phyloP scores from a whole-genome alignment of 2,888 invertebrate species.

The Dynastes tityus region DNA sequence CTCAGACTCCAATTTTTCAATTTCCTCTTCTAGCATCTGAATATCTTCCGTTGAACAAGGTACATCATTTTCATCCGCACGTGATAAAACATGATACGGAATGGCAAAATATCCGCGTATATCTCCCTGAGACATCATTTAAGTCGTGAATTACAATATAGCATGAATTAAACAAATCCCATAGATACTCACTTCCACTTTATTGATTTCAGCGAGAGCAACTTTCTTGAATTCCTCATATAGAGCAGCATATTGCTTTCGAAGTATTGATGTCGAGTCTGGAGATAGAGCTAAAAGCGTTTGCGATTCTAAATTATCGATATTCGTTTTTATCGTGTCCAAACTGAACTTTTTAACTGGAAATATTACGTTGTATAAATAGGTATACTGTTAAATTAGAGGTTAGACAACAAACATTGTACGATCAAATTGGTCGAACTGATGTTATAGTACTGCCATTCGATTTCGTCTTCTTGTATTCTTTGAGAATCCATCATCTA shows the following conservation, averaged over 20 bases:
- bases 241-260: too few species aligned
- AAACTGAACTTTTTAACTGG: slow-evolving; percentile 19
- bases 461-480: slow-evolving; percentile 30
- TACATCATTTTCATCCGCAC: background rate
- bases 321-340: background rate
- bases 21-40: slow-evolving; percentile 21
- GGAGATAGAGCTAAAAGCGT: too few species aligned
- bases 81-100: slow-evolving; percentile 35
- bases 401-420: background rate
- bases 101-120: slow-evolving; percentile 16
- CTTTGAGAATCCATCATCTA: background rate
- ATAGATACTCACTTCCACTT: slow-evolving; percentile 2
- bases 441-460: slow-evolving; percentile 37
- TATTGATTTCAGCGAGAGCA: background rate
- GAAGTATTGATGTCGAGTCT: too few species aligned
- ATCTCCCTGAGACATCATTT: background rate
- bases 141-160: background rate
- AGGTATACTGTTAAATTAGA: background rate
- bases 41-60: slow-evolving; percentile 7
- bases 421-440: background rate
- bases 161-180: background rate
- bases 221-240: background rate
- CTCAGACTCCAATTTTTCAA: slow-evolving; percentile 36
- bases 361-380: background rate
- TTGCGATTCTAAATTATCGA: background rate